These are phyloP conservation scores for Leptestheria dahalacensis DNA, from an alignment of 1,140 invertebrate genomes.

Conservation along the genomic window DNA sequence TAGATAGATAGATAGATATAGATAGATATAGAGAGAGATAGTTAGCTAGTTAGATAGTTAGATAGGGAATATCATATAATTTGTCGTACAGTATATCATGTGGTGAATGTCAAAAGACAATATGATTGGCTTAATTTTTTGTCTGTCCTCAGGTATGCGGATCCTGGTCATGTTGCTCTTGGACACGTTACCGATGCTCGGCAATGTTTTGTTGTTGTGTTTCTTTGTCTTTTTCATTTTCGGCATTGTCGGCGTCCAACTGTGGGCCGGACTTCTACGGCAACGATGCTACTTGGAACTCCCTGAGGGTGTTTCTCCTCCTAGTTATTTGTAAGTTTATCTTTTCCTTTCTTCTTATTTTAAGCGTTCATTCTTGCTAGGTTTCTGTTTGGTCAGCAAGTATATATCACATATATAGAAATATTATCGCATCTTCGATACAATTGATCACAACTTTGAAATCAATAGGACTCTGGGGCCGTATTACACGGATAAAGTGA, in stretches of 20 bases:
- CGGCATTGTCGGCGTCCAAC: conserved; percentile 96
- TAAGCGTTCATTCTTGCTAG: not conserved
- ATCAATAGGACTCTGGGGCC: conserved; percentile 43
- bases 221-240: conserved; percentile 99
- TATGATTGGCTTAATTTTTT: no score
- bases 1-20: no score
- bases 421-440: no score
- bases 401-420: conserved; percentile 7
- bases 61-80: not conserved
- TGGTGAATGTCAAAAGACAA: no score
- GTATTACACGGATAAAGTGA: conserved; percentile 49
- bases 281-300: conserved; percentile 71
- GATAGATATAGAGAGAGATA: no score
- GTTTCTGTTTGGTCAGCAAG: conserved; percentile 11
- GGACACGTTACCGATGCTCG: conserved; percentile 96
- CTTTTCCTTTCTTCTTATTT: conserved; percentile 4
- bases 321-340: conserved; percentile 18
- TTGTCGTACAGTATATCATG: no score
- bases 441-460: not conserved
- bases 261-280: conserved; percentile 92
- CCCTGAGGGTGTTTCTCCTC: conserved; percentile 19
- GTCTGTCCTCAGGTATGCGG: conserved; percentile 71
- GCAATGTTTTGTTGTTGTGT: conserved; percentile 93
- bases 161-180: conserved; percentile 96
- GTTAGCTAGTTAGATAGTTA: no score